These are phyloP conservation scores for Ptilodon capucinus DNA, from an alignment of 2,888 invertebrate species.

Conservation along the genomic window DNA sequence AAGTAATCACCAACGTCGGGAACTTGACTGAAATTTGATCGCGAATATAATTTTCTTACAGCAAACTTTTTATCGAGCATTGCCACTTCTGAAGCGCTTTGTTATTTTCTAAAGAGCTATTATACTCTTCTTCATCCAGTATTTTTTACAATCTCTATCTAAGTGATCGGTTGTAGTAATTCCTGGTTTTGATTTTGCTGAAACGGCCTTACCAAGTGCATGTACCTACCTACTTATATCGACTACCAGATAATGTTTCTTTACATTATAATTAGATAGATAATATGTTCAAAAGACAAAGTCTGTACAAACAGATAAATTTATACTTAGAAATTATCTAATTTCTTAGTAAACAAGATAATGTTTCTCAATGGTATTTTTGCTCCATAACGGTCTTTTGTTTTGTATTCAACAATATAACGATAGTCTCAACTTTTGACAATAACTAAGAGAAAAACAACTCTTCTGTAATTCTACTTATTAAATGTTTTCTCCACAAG, in stretches of 20 bases:
- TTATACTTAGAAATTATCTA: neutral
- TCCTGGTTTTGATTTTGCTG: no score
- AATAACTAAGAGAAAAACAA: constrained; percentile 2
- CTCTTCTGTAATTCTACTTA: constrained; percentile 10
- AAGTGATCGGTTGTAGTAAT: no score
- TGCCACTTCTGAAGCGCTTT: no score
- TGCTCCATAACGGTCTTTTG: neutral
- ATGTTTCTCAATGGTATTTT: neutral
- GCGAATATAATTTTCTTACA: constrained; percentile 22
- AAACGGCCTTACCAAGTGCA: no score
- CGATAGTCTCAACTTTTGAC: neutral
- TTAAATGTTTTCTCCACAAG: constrained; percentile 16
- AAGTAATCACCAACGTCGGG: constrained; percentile 63
- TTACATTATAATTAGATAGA: no score
- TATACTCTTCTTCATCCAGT: no score
- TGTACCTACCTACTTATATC: no score
- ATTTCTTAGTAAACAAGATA: neutral
- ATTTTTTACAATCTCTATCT: constrained; percentile 28
- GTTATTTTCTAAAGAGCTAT: no score
- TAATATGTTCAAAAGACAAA: neutral
- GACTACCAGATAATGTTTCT: neutral
- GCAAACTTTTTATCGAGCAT: constrained; percentile 43
- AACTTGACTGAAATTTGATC: constrained; percentile 54
- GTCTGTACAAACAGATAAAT: neutral
- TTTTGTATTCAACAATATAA: neutral